A percentile compares a stretch with the other conserved stretches of the same genome.
phyloP scores from a whole-genome alignment of 2,888 invertebrate genomes.

The Perizoma flavofasciatum region DNA sequence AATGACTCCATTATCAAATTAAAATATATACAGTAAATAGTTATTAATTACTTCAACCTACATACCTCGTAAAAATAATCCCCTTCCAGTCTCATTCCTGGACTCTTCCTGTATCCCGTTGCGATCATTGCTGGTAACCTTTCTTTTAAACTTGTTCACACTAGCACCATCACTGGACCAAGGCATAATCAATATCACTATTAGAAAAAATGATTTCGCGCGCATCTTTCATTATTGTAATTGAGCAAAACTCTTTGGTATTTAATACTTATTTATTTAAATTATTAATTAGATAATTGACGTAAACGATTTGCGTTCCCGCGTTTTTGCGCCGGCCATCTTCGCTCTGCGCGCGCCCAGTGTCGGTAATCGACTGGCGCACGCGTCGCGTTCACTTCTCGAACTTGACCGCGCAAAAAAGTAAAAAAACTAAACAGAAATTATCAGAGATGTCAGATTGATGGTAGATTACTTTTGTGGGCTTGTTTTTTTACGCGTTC shows the following conservation, averaged over 20 bases:
- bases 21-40: too few species aligned
- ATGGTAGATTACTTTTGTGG: slow-evolving; percentile 35
- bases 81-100: slow-evolving; percentile 48
- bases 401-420: slow-evolving; percentile 45
- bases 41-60: too few species aligned
- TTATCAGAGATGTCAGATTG: slow-evolving; percentile 20
- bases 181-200: slow-evolving; percentile 53
- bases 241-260: slow-evolving; percentile 53
- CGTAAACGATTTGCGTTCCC: slow-evolving; percentile 47
- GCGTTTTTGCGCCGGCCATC: slow-evolving; percentile 60
- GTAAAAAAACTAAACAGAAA: slow-evolving; percentile 37
- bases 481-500: slow-evolving; percentile 40
- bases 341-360: slow-evolving; percentile 31
- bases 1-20: too few species aligned
- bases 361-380: slow-evolving; percentile 48
- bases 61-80: slow-evolving; percentile 61
- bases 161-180: slow-evolving; percentile 48
- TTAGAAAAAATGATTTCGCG: slow-evolving; percentile 55
- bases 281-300: slow-evolving; percentile 5
- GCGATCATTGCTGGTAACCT: slow-evolving; percentile 39
- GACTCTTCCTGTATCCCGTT: slow-evolving; percentile 34
- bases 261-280: slow-evolving; percentile 27
- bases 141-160: slow-evolving; percentile 51
- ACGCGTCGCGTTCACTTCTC: slow-evolving; percentile 36
- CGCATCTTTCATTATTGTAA: slow-evolving; percentile 73